Conservation (phyloP, 2,797 vertebrate genomes). For the Halcyon leucocephala region DNA sequence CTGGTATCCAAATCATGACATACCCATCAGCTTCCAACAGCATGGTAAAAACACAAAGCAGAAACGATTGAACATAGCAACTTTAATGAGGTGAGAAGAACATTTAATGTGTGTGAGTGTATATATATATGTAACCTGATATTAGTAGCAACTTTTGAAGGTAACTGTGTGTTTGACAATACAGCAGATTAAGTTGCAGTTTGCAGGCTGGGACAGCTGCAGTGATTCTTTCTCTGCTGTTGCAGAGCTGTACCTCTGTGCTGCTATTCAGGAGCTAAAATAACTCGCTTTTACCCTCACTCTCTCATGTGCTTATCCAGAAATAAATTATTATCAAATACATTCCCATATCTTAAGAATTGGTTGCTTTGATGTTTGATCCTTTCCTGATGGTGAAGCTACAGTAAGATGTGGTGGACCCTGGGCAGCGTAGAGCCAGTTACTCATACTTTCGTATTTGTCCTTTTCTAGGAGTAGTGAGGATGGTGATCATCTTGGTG, state of each 20-base stretch:
- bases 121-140: background rate
- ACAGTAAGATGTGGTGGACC: background rate
- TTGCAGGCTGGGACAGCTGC: background rate
- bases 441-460: background rate
- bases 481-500: background rate
- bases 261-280: background rate
- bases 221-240: background rate
- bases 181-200: background rate
- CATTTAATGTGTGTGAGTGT: background rate
- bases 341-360: background rate
- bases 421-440: background rate
- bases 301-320: background rate
- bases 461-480: background rate
- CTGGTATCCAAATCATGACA: background rate
- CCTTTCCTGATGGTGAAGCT: background rate
- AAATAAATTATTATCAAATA: background rate
- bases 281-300: background rate
- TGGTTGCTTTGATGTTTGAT: background rate
- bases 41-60: background rate
- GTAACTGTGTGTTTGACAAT: background rate
- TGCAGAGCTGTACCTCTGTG: background rate
- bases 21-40: background rate
- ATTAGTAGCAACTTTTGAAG: background rate
- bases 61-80: background rate
- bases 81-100: background rate